Evolutionary conservation across 2,113 vertebrate species (phyloP).

Genomic region (Anseranas semipalmata): DNA sequence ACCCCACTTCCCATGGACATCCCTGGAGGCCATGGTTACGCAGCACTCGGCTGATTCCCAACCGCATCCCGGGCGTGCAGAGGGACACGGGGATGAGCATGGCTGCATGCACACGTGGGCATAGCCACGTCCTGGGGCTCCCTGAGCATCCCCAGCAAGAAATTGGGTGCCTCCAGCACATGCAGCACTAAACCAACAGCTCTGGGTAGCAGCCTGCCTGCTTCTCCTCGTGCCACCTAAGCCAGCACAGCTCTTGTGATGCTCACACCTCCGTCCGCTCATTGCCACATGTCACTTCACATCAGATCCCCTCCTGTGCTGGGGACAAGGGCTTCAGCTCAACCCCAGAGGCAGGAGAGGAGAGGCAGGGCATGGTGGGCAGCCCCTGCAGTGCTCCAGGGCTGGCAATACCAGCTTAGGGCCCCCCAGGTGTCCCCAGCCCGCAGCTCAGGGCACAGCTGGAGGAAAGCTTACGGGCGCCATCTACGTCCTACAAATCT

Average conservation of each 20-base stretch:
- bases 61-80: accelerated
- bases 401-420: neutral
- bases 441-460: neutral
- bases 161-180: neutral
- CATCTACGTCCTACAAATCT: accelerated
- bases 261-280: accelerated
- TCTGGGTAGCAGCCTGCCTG: accelerated
- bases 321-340: neutral
- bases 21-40: accelerated
- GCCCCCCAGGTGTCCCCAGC: accelerated
- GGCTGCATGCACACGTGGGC: neutral
- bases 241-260: accelerated
- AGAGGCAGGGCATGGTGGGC: too few species aligned
- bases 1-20: too few species aligned
- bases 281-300: accelerated
- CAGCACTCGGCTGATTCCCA: neutral
- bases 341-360: accelerated
- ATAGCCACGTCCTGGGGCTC: neutral
- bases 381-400: neutral
- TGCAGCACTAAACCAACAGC: accelerated
- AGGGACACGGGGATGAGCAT: too few species aligned
- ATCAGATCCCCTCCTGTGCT: accelerated
- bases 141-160: neutral
- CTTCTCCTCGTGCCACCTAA: neutral
- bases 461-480: neutral